Base-by-base conservation (phyloP, 2,888 invertebrate genomes). In the Drosophila leonis region DNA sequence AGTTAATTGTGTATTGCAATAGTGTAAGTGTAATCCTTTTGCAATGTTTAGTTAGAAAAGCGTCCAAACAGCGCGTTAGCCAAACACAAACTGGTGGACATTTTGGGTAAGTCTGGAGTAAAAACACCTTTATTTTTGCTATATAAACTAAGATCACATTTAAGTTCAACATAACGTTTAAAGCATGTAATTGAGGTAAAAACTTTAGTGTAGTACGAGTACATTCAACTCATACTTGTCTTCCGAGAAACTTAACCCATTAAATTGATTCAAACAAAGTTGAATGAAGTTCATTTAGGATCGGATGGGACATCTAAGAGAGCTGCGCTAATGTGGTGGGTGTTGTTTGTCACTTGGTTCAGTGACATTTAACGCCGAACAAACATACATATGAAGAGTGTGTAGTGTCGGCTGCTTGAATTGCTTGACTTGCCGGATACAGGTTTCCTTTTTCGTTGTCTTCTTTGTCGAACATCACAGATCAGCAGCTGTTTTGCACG, bases 241-340 rank as follows among this genome's bases (percentile, higher is more conserved):
- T 77, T 81, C 77, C 64, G 44, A 54, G 82, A 77, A 77, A 54
- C 61, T n/a, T 44, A 37, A 27, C 37, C 35, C 37, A 81, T 81
- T 72, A 80, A 63, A n/a, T 35, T 49, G 59, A 49, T 35, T 27
- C 51, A 66, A 29, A 51, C 37, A 56, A 57, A 77, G 77, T 77
- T 77, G 54, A 77, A 66, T 42, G 29, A 46, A 54, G 78, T 77
- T 77, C 78, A 77, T 42, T 42, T 41, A 7, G 44, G n/a, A 60
- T 35, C 10, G 33, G 20, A 60, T 35, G 9, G 33, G 20, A 15
- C 24, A 27, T 44, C 27, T 29, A 42, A 35, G 37, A 39, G 39
- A 48, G 33, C 8, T 39, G 41, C 10, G 10, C 12, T 44, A 54
- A 66, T 77, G 78, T 77, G 77, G 78, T 77, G 77, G 82, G 82